These are phyloP conservation scores for Oreochromis aureus DNA, from an alignment of 2,113 vertebrate species.

Conservation along the genomic window DNA sequence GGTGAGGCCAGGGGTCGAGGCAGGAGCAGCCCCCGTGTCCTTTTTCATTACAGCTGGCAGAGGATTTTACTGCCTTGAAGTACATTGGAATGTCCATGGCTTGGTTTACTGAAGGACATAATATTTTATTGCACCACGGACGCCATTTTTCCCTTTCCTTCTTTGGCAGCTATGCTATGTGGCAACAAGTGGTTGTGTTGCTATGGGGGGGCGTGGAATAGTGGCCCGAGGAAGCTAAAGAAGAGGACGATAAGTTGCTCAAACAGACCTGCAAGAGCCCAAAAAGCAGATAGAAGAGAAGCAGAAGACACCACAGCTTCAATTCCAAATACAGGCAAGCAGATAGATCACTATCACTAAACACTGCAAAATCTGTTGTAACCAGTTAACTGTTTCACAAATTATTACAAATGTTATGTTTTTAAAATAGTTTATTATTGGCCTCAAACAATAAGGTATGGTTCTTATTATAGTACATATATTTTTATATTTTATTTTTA, in stretches of 20 bases:
- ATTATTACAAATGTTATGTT: not conserved
- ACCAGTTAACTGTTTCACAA: not conserved
- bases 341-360: not conserved
- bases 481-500: not conserved
- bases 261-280: slow-evolving; percentile 50
- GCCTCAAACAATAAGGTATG: not conserved
- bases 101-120: slow-evolving; percentile 46
- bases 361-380: not conserved
- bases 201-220: slow-evolving; percentile 38
- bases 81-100: slow-evolving; percentile 44
- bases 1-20: slow-evolving; percentile 3
- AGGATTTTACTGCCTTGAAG: slow-evolving; percentile 38
- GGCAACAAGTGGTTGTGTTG: slow-evolving; percentile 73
- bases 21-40: not conserved
- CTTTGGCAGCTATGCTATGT: slow-evolving; percentile 72
- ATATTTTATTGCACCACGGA: slow-evolving; percentile 51
- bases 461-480: not conserved
- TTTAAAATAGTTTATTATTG: not conserved
- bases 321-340: slow-evolving; percentile 73
- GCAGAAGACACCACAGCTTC: slow-evolving; percentile 59
- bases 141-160: slow-evolving; percentile 13
- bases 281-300: slow-evolving; percentile 69
- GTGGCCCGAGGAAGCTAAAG: slow-evolving; percentile 64
- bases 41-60: slow-evolving; percentile 43
- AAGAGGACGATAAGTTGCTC: slow-evolving; percentile 35